These are phyloP conservation scores for Dendrophyllia cribrosa DNA, from an alignment of 64 coral and sea anemone genomes.

Conservation along the genomic window DNA sequence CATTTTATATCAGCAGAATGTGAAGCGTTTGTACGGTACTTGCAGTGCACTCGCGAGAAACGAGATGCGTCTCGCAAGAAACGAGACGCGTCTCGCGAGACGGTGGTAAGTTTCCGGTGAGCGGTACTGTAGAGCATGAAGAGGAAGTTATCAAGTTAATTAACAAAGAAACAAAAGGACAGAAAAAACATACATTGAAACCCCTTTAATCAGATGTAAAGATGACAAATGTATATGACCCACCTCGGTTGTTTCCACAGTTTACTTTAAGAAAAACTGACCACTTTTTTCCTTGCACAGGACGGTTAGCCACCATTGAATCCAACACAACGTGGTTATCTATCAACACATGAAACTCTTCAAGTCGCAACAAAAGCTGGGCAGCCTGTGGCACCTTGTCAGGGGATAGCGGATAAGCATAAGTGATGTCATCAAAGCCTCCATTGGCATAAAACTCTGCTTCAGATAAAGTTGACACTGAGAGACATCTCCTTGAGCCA, in stretches of 20 bases:
- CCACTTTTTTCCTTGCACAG: conserved; percentile 74
- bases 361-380: conserved; percentile 56
- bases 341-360: conserved; percentile 80
- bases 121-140: too few species aligned
- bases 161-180: too few species aligned
- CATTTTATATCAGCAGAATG: too few species aligned
- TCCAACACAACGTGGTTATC: conserved; percentile 82
- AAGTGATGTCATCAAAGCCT: conserved; percentile 97
- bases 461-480: conserved; percentile 92
- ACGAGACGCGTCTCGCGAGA: too few species aligned
- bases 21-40: too few species aligned
- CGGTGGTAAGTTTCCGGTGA: too few species aligned
- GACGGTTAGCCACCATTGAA: conserved; percentile 40
- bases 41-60: too few species aligned
- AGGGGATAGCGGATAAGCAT: conserved; percentile 86
- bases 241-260: conserved; percentile 87
- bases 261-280: conserved; percentile 86
- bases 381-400: conserved; percentile 88
- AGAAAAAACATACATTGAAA: too few species aligned
- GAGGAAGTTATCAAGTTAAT: too few species aligned
- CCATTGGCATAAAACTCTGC: conserved; percentile 81
- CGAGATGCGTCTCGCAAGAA: too few species aligned
- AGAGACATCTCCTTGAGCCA: conserved; percentile 68
- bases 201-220: too few species aligned
- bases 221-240: too few species aligned